Base-by-base conservation (phyloP, 2,113 vertebrate species). In the Globicephala melas region DNA sequence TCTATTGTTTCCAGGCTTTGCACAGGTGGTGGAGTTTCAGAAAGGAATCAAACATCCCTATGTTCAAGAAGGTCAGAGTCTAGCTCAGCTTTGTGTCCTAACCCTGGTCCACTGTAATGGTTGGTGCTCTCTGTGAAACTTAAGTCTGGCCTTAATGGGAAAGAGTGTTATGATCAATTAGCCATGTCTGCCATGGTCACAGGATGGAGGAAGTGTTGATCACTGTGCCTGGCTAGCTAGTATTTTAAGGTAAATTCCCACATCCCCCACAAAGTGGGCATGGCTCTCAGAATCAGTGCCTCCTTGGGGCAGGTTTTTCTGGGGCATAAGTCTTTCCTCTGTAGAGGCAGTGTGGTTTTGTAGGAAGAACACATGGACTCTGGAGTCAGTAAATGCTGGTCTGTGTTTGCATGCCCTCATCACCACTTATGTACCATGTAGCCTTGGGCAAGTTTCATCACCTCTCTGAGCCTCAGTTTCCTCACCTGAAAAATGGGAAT, bases 401-500 rank as follows among this genome's bases (percentile, higher is more conserved):
- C 14, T 67, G 23, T 5, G 15, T 20, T 67, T n/a, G 3, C 5
- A 9, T 31, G 36, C 23, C 31, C 36, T 36, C 21, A 20, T 20
- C 2, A 58, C 70, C 10, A 2, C 47, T 62, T 44, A 53, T 0
- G 70, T 21, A n/a, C 25, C 44, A 14, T 9, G 20, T 33, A 47
- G 70, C 14, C 4, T 20, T 15, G 15, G 18, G 55, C 31, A 74
- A 68, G 9, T 53, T 60, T 90, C 41, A 6, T 84, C 13, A 88
- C 23, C 36, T 53, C 47, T 60, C 5, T 31, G 81, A 67, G 38
- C n/a, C 68, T 95, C 14, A 41, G 85, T 80, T 93, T 91, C n/a
- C 41, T 77, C 33, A 21, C 71, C 47, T 89, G 71, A 70, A 79
- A 77, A 60, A n/a, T 38, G 62, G 74, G 44, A 95, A 87, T 77